Evolutionary conservation across 2,888 invertebrate genomes (phyloP).

Genomic region (Trichopoda pennipes): DNA sequence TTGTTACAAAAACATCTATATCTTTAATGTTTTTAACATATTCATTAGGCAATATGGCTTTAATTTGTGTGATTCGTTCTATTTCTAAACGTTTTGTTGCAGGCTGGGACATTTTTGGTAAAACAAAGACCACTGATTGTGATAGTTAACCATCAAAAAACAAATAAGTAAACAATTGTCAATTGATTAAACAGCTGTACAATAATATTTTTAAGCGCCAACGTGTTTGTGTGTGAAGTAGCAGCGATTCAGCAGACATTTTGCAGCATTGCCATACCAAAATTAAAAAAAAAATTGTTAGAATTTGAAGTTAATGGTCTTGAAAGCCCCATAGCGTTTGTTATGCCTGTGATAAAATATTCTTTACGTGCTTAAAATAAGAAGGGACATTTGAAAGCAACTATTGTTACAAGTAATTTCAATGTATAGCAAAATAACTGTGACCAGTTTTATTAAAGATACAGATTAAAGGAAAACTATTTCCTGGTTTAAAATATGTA

Average conservation of each 20-base stretch:
- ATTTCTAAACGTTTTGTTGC: conserved; percentile 56
- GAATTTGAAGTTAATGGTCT: too few species aligned
- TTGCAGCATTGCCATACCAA: background rate
- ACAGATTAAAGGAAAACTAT: too few species aligned
- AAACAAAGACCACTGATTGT: too few species aligned
- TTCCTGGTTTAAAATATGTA: too few species aligned
- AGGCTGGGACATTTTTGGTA: conserved; percentile 21
- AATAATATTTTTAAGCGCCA: conserved; percentile 9
- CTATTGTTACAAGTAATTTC: too few species aligned
- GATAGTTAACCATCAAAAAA: background rate
- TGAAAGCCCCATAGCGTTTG: too few species aligned
- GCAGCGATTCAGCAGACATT: background rate
- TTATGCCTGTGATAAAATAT: too few species aligned
- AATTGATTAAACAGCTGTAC: conserved; percentile 31
- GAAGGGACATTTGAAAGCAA: too few species aligned
- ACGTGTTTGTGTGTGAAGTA: conserved; percentile 3
- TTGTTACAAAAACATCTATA: conserved; percentile 84
- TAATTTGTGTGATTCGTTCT: conserved; percentile 72
- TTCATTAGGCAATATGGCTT: conserved; percentile 83
- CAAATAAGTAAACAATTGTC: background rate
- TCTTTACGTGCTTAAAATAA: too few species aligned
- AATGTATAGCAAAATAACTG: too few species aligned
- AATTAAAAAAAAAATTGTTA: background rate
- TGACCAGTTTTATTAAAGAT: too few species aligned
- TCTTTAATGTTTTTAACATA: conserved; percentile 82